Evolutionary conservation across 92 coral and sea anemone species (phyloP).

Genomic region (Phenganax subtilis): DNA sequence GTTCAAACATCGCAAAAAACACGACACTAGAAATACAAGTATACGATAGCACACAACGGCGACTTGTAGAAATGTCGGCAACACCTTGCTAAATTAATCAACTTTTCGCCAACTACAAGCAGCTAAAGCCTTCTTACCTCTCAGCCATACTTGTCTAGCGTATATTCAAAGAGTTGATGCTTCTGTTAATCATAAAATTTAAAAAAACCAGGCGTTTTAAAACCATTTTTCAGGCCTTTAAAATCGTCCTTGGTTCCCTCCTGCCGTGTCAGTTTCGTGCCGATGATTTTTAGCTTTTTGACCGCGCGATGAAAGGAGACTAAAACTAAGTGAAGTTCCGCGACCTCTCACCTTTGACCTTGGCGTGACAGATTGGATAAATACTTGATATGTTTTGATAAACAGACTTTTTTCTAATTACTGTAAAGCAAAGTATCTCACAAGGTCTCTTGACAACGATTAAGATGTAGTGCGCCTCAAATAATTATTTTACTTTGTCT

Average conservation of each 20-base stretch:
- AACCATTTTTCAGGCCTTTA: background rate
- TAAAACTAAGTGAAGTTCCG: background rate
- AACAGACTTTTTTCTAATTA: background rate
- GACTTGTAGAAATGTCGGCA: background rate
- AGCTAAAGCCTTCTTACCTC: background rate
- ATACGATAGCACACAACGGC: background rate
- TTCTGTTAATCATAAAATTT: background rate
- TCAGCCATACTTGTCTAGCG: conserved; percentile 13
- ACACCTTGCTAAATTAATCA: background rate
- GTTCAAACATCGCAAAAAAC: background rate
- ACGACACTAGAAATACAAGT: conserved; percentile 1
- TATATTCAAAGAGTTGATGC: background rate
- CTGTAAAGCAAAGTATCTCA: background rate
- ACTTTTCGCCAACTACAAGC: background rate
- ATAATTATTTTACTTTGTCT: too few relatives aligned
- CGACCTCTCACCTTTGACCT: conserved; percentile 24
- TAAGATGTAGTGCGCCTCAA: too few relatives aligned
- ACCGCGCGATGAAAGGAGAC: conserved; percentile 28
- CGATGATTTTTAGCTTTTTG: background rate
- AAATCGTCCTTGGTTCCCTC: background rate
- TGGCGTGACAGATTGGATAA: background rate
- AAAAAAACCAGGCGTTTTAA: background rate
- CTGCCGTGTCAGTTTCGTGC: background rate
- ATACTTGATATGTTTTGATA: background rate
- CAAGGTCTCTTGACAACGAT: too few relatives aligned